Evolutionary conservation across 2,797 vertebrate genomes (phyloP), one percentile per base, ranked within the genome.

Genomic region (Micropoecilia bifurca): DNA sequence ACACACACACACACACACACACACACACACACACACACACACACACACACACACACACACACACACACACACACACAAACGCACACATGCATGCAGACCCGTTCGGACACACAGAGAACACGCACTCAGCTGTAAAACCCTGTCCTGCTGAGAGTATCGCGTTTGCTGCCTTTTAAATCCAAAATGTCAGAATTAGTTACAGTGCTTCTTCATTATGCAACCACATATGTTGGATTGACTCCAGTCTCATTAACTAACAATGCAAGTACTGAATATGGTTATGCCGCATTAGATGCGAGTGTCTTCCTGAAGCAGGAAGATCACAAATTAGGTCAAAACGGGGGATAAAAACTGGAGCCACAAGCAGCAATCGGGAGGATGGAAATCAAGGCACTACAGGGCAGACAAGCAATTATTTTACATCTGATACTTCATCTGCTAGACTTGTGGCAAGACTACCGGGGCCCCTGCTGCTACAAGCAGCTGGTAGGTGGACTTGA

Each of bases 381-480:
- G 87, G 89, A 89, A 90, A 86, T 78, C 72, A 73, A 72, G 76
- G 71, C 78, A 83, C 79, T 88, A 78, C 74, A 69, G 84, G 84
- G 83, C 83, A 90, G 79, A 83, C 88, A 81, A 89, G 88, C 89
- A 93, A 91, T 93, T 92, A 94, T 85, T 89, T 90, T 86, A 81
- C 86, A 89, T 93, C 83, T 68, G 87, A 90, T 87, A 84, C 79
- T 87, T 69, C 68, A 71, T 63, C 76, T 83, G 76, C 85, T 81
- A 87, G 80, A 81, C 87, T 87, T 25, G 69, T 85, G 87, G 89
- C 85, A 79, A 81, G 80, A 78, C 91, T 84, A 74, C 88, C 53
- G 79, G 83, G 82, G 81, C 89, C 84, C 91, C 91, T 89, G 89
- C 90, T 90, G 92, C 79, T 86, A 76, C 81, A 94, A 90, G 82